A percentile compares a stretch with the other conserved stretches of the same genome.
phyloP scores from a whole-genome alignment of 2,113 vertebrate genomes.

The Datnioides undecimradiatus region DNA sequence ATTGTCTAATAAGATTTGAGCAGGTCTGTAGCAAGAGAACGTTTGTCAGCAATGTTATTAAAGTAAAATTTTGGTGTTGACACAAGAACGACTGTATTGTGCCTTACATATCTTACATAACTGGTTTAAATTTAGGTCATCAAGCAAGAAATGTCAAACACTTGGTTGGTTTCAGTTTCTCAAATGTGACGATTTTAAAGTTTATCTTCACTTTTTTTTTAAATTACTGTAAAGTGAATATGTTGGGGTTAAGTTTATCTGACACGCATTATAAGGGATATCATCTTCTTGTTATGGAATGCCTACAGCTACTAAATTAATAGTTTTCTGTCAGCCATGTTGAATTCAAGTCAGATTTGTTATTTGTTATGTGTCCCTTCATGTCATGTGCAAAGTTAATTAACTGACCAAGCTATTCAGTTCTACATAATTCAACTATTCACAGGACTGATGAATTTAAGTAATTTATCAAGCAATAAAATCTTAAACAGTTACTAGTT shows the following conservation, averaged over 20 bases:
- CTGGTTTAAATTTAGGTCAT: neutral
- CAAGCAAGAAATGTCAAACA: neutral
- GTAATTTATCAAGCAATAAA: neutral
- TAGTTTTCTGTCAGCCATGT: too few species aligned
- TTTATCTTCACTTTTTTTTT: neutral
- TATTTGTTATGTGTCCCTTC: neutral
- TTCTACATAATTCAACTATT: neutral
- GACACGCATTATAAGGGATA: neutral
- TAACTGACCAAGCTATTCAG: neutral
- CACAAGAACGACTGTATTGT: neutral
- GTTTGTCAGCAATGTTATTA: neutral
- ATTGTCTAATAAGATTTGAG: neutral
- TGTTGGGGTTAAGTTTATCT: neutral
- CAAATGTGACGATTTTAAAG: neutral
- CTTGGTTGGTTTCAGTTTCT: neutral
- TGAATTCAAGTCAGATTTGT: neutral
- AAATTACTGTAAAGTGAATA: neutral
- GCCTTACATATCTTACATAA: neutral
- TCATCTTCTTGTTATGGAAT: neutral
- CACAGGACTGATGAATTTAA: neutral
- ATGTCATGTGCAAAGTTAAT: slow-evolving; percentile 15
- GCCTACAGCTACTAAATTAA: too few species aligned
- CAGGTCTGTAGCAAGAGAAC: neutral
- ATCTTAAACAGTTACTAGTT: neutral
- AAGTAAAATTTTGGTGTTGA: neutral